These are phyloP conservation scores for Melanotaenia boesemani DNA, from an alignment of 2,797 vertebrate species.

Conservation along the genomic window DNA sequence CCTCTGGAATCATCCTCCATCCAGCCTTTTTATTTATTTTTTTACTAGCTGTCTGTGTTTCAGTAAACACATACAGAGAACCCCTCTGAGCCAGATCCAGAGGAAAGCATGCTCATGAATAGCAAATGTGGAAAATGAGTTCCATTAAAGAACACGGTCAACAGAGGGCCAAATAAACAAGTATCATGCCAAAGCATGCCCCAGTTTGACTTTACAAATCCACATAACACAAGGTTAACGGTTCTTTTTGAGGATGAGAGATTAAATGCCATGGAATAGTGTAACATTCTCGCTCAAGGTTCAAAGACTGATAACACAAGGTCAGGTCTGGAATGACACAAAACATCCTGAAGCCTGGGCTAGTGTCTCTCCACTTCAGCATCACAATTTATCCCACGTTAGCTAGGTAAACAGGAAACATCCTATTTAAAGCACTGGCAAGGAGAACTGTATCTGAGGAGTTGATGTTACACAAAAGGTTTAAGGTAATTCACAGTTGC, in stretches of 20 bases:
- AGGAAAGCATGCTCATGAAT: slow-evolving; percentile 19
- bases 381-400: slow-evolving; percentile 21
- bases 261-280: slow-evolving; percentile 12
- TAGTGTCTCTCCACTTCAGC: slow-evolving; percentile 36
- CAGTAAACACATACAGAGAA: slow-evolving; percentile 40
- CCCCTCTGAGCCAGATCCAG: slow-evolving; percentile 27
- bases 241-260: neutral
- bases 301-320: slow-evolving; percentile 18
- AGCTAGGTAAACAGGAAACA: slow-evolving; percentile 26
- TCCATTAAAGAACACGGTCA: slow-evolving; percentile 37
- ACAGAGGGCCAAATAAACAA: slow-evolving; percentile 5
- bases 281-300: slow-evolving; percentile 7
- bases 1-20: slow-evolving; percentile 57
- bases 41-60: slow-evolving; percentile 46
- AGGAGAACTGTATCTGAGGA: slow-evolving; percentile 1
- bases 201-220: slow-evolving; percentile 14
- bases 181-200: neutral
- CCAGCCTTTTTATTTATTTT: slow-evolving; percentile 43
- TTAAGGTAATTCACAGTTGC: slow-evolving; percentile 3
- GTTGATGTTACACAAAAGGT: slow-evolving; percentile 8
- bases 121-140: slow-evolving; percentile 24
- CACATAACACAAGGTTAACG: slow-evolving; percentile 5
- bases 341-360: slow-evolving; percentile 39
- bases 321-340: slow-evolving; percentile 11
- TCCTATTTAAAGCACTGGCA: slow-evolving; percentile 19